A percentile compares a stretch with the other conserved stretches of the same genome.
Conservation (phyloP, 2,888 invertebrate species). For the Limnephilus rhombicus region DNA sequence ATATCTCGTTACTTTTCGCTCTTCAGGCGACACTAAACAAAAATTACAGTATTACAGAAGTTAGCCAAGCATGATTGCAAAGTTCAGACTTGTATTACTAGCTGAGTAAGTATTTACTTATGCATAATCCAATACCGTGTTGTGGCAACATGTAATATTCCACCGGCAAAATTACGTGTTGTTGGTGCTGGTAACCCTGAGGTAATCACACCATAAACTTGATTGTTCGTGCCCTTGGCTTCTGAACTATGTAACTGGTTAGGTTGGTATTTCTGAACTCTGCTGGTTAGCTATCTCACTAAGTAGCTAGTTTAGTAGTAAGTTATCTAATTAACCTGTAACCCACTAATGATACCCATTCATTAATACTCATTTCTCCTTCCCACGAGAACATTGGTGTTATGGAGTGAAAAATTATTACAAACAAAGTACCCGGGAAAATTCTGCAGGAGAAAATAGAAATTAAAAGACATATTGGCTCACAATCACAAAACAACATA, state of each 20-base stretch:
- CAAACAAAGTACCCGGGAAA: no score
- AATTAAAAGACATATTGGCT: no score
- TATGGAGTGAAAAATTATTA: no score
- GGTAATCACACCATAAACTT: conserved; percentile 10
- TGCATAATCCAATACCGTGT: conserved; percentile 26
- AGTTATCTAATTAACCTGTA: not conserved
- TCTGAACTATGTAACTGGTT: not conserved
- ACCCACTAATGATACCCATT: not conserved
- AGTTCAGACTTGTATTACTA: not conserved
- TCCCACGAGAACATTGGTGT: not conserved
- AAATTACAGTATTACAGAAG: not conserved
- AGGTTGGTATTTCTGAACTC: not conserved
- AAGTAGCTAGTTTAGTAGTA: not conserved
- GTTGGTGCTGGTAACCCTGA: not conserved
- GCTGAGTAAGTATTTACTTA: conserved; percentile 34
- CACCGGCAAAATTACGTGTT: not conserved
- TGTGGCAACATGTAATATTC: conserved; percentile 15
- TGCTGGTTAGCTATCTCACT: not conserved
- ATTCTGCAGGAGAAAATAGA: no score
- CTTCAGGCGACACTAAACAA: not conserved
- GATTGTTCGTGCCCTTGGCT: not conserved
- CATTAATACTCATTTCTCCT: not conserved
- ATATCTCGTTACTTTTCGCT: not conserved
- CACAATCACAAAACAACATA: no score
- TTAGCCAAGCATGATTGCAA: not conserved